Percentiles rank a stretch among this genome's conserved stretches.
These are phyloP conservation scores for Pycnomerus fuliginosus DNA, from an alignment of 2,888 invertebrate species.

Conservation along the genomic window DNA sequence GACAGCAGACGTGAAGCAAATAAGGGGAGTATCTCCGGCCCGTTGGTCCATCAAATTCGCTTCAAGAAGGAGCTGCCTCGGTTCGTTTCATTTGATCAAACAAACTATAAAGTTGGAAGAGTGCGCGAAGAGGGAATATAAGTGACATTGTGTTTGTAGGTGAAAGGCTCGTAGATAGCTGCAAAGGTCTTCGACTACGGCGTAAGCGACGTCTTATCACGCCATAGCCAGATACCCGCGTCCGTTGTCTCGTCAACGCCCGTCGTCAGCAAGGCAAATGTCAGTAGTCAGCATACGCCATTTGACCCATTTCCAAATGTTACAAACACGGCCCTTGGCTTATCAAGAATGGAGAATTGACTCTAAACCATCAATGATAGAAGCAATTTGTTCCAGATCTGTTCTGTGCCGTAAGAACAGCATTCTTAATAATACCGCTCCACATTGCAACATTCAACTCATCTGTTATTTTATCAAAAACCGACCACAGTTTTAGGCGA, in stretches of 20 bases:
- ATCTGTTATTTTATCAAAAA: too few relatives aligned
- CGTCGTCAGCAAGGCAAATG: constrained; percentile 14
- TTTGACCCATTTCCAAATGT: constrained; percentile 18
- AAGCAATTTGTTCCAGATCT: too few relatives aligned
- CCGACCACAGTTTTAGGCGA: too few relatives aligned
- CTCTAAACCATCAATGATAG: too few relatives aligned
- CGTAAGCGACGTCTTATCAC: constrained; percentile 16
- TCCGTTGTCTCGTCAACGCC: constrained; percentile 15
- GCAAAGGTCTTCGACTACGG: constrained; percentile 15
- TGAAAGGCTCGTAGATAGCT: constrained; percentile 14
- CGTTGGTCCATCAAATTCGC: constrained; percentile 24
- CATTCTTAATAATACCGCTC: too few relatives aligned
- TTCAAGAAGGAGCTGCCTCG: constrained; percentile 21
- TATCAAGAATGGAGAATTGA: constrained; percentile 17
- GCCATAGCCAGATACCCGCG: constrained; percentile 11
- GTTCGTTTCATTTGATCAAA: constrained; percentile 27
- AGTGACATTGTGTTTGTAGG: constrained; percentile 20
- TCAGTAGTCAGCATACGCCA: constrained; percentile 15
- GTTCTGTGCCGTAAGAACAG: too few relatives aligned
- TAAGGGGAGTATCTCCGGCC: constrained; percentile 21
- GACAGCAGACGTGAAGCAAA: constrained; percentile 5
- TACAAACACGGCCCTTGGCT: constrained; percentile 14
- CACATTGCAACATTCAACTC: too few relatives aligned
- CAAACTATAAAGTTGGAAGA: constrained; percentile 26
- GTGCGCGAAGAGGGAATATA: constrained; percentile 9